Percentiles rank a stretch among this genome's conserved stretches.
These are phyloP conservation scores for Bambusicola thoracicus DNA, from an alignment of 2,113 vertebrate genomes.

Conservation along the genomic window DNA sequence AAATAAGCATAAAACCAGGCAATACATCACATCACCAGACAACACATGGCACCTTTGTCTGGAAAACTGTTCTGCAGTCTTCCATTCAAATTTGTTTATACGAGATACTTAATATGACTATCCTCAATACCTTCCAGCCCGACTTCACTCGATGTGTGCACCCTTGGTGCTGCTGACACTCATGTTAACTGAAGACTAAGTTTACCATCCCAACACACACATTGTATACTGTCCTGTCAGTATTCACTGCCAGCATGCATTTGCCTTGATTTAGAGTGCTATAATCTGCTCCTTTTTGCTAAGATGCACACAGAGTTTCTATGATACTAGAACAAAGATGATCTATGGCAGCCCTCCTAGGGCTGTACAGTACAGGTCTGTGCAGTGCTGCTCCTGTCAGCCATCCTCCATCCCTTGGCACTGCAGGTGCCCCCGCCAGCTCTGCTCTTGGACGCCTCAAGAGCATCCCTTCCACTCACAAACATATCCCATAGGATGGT, in stretches of 20 bases:
- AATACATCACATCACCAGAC: too few relatives aligned
- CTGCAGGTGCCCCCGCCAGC: not conserved
- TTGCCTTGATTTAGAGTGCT: not conserved
- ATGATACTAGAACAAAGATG: not conserved
- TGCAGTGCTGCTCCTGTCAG: not conserved
- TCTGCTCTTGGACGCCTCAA: not conserved
- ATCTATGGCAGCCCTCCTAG: not conserved
- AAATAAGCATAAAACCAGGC: not conserved
- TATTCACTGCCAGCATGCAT: not conserved
- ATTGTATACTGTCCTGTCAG: not conserved
- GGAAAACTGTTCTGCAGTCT: not conserved
- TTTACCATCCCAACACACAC: not conserved
- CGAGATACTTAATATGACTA: not conserved
- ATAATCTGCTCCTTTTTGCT: not conserved
- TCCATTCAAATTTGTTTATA: not conserved
- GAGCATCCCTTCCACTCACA: rapidly evolving
- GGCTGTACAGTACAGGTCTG: not conserved
- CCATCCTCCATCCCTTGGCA: rapidly evolving
- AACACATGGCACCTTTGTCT: too few relatives aligned
- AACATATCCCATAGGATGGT: rapidly evolving
- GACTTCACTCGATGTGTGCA: not conserved
- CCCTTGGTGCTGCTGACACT: not conserved
- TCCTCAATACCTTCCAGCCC: not conserved
- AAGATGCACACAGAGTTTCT: rapidly evolving
- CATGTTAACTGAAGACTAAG: not conserved